Evolutionary conservation across 2,888 invertebrate genomes (phyloP).

Genomic region (Acleris laterana): DNA sequence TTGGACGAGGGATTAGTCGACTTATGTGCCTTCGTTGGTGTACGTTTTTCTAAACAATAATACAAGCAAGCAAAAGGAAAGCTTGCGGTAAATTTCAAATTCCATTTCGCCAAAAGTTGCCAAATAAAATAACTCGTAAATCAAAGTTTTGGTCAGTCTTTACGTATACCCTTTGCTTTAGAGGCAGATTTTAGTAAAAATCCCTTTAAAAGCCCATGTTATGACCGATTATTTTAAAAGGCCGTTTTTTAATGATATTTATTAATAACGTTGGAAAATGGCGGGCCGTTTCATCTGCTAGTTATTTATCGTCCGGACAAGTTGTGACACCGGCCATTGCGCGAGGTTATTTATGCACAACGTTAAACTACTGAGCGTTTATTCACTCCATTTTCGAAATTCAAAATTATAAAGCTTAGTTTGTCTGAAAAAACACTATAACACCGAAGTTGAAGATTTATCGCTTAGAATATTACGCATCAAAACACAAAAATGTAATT

Average conservation of each 20-base stretch:
- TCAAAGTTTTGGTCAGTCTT: neutral
- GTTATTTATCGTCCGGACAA: constrained; percentile 61
- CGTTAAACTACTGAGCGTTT: constrained; percentile 44
- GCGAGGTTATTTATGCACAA: constrained; percentile 55
- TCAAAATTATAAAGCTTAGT: no score
- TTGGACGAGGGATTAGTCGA: no score
- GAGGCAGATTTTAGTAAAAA: neutral
- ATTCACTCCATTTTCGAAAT: constrained; percentile 42
- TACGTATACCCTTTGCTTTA: neutral
- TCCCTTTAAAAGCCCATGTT: neutral
- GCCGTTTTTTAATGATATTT: constrained; percentile 44
- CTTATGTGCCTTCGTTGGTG: no score
- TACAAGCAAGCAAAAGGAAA: no score
- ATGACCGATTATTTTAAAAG: neutral
- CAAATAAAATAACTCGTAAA: neutral
- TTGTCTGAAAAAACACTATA: no score
- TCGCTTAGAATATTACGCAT: no score
- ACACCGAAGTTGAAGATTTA: no score
- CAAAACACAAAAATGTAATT: no score
- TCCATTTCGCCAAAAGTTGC: neutral
- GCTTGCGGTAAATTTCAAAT: no score
- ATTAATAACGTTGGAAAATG: constrained; percentile 47
- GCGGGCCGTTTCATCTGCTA: constrained; percentile 60
- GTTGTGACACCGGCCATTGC: constrained; percentile 58
- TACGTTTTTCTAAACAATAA: no score